Evolutionary conservation across 2,113 vertebrate species (phyloP).

Genomic region (Aphelocoma coerulescens): DNA sequence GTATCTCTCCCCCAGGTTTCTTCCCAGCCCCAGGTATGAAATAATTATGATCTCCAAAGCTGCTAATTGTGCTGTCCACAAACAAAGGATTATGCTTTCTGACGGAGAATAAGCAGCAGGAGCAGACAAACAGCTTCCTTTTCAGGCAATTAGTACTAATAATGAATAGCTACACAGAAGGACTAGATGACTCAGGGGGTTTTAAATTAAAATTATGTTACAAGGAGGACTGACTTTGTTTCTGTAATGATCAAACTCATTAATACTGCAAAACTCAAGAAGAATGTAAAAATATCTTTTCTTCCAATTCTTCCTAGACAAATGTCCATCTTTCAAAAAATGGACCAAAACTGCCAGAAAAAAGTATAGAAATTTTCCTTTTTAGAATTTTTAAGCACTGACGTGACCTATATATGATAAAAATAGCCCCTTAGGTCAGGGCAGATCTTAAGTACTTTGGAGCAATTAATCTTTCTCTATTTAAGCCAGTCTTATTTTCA

Average conservation of each 20-base stretch:
- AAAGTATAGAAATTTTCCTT: not conserved
- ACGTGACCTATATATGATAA: not conserved
- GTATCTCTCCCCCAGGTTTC: not conserved
- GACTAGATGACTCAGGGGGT: not conserved
- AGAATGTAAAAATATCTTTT: not conserved
- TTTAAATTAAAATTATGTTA: not conserved
- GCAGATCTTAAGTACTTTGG: not conserved
- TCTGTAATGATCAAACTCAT: not conserved
- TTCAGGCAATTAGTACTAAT: not conserved
- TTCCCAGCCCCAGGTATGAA: not conserved
- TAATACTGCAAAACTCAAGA: not conserved
- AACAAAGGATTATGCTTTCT: constrained; percentile 10
- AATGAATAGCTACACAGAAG: not conserved
- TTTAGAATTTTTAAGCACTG: not conserved
- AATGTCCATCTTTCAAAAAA: not conserved
- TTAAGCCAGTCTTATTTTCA: not conserved
- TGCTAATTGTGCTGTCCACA: constrained; percentile 1
- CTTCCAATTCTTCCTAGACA: not conserved
- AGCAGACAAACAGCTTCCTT: not conserved
- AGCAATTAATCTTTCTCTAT: not conserved
- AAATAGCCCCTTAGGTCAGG: not conserved
- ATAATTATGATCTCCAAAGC: constrained; percentile 12
- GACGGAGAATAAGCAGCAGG: not conserved
- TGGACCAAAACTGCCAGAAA: accelerated
- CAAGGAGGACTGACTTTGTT: not conserved